Evolutionary conservation across 2,113 vertebrate genomes (phyloP).

Genomic region (Pseudonaja textilis): DNA sequence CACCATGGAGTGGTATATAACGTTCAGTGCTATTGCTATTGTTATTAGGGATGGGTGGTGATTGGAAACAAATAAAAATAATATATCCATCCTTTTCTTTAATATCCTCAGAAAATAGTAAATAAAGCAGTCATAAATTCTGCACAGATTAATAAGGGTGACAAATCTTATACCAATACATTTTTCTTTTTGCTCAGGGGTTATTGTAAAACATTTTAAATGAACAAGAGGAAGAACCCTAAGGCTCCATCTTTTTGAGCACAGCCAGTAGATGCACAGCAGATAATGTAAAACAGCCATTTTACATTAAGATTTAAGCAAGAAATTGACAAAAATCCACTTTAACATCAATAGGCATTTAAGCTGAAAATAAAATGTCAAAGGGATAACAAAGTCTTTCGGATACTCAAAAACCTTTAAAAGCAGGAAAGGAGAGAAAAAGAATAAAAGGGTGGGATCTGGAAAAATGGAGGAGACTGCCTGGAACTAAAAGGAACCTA

Average conservation of each 20-base stretch:
- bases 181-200: not conserved
- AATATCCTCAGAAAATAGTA: not conserved
- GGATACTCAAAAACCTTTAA: too few species aligned
- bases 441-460: too few species aligned
- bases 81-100: not conserved
- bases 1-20: not conserved
- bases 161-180: not conserved
- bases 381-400: too few species aligned
- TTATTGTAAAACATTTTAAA: not conserved
- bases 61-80: not conserved
- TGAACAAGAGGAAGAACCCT: not conserved
- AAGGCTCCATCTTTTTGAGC: not conserved
- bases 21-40: too few species aligned
- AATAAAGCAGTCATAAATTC: not conserved
- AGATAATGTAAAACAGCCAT: not conserved
- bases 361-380: too few species aligned
- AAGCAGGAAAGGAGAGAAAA: too few species aligned
- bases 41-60: not conserved
- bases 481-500: too few species aligned
- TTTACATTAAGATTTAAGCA: not conserved
- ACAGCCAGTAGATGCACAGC: not conserved
- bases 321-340: too few species aligned
- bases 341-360: too few species aligned
- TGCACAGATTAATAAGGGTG: not conserved
- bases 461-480: too few species aligned